These are phyloP conservation scores for Linurgus olivaceus DNA, from an alignment of 2,797 vertebrate genomes.

Conservation along the genomic window DNA sequence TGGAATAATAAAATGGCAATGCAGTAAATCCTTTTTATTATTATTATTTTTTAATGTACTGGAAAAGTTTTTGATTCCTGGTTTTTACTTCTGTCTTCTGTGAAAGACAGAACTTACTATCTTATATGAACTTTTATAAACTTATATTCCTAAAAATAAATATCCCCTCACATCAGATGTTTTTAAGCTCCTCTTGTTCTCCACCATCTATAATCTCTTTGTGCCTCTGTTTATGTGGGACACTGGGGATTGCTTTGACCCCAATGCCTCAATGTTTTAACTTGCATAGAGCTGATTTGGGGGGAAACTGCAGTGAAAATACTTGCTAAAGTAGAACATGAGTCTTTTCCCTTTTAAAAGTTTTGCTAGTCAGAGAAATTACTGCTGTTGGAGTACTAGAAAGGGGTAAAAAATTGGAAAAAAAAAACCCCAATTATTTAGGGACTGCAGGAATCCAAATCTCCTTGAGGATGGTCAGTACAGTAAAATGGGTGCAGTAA, in stretches of 20 bases:
- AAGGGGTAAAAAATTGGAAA: neutral
- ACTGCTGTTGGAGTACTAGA: neutral
- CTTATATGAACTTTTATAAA: neutral
- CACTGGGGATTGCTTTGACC: neutral
- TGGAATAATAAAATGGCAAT: neutral
- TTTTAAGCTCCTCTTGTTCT: neutral
- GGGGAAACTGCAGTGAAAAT: neutral
- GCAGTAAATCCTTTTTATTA: neutral
- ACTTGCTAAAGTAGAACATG: neutral
- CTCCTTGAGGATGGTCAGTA: neutral
- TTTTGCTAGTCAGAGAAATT: neutral
- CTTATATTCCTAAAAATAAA: neutral
- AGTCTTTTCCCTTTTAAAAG: neutral
- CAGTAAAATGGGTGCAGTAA: neutral
- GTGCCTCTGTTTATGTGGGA: neutral
- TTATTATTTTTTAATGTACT: neutral
- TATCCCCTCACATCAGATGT: neutral
- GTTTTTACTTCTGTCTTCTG: neutral
- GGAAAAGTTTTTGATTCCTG: neutral
- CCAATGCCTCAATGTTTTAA: neutral
- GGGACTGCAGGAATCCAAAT: neutral
- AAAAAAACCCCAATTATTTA: too few species aligned
- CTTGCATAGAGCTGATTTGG: neutral
- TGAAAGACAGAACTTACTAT: neutral
- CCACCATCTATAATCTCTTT: neutral